phyloP scores from a whole-genome alignment of 2,797 vertebrate genomes.

The Channallabes apus region DNA sequence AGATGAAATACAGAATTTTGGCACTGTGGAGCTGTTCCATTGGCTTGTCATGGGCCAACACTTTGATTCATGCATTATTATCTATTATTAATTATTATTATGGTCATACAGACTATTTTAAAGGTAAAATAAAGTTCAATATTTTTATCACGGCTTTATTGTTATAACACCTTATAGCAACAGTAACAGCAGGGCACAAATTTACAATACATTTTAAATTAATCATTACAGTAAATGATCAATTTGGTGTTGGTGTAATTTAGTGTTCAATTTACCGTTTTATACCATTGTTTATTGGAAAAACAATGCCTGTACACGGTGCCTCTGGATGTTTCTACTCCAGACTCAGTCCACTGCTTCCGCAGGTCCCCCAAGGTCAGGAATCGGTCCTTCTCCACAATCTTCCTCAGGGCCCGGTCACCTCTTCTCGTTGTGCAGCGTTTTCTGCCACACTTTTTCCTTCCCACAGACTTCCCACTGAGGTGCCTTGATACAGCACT shows the following conservation, averaged over 20 bases:
- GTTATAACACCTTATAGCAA: neutral
- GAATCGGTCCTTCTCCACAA: too few species aligned
- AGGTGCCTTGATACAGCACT: too few species aligned
- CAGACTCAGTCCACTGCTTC: too few species aligned
- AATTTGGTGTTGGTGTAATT: too few species aligned
- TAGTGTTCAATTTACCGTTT: neutral
- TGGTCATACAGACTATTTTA: neutral
- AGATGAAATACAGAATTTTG: neutral
- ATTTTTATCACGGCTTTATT: neutral
- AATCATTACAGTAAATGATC: too few species aligned
- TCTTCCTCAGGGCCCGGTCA: too few species aligned
- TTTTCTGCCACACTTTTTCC: too few species aligned
- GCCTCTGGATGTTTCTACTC: too few species aligned
- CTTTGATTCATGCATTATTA: neutral
- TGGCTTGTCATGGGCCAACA: neutral
- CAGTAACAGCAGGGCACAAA: neutral
- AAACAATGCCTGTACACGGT: too few species aligned
- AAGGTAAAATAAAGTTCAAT: neutral
- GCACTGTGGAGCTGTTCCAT: neutral
- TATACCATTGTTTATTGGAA: neutral
- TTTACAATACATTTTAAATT: neutral
- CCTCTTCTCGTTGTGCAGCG: too few species aligned
- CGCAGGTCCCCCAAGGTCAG: too few species aligned
- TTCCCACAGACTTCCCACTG: too few species aligned
- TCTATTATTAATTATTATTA: neutral